Percentiles rank a stretch among this genome's conserved stretches.
phyloP scores from a whole-genome alignment of 2,113 vertebrate genomes.

The Oceanites oceanicus region DNA sequence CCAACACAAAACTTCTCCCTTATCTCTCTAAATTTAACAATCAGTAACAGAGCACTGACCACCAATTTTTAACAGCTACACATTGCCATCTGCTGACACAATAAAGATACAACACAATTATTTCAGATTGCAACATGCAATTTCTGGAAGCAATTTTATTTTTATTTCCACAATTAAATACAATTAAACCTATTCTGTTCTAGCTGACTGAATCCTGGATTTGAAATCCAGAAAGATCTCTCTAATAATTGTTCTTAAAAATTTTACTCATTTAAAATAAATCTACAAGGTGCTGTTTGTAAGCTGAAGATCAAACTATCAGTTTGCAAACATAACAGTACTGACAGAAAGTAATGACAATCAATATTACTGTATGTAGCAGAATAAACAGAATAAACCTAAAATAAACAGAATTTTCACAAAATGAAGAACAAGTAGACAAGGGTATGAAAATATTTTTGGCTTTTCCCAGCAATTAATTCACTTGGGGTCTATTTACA shows the following conservation, averaged over 20 bases:
- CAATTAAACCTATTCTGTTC: neutral
- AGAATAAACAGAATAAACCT: no score
- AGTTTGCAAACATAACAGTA: neutral
- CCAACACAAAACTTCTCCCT: neutral
- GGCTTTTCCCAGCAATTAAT: neutral
- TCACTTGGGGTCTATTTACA: neutral
- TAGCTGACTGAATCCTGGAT: neutral
- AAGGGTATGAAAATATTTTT: neutral
- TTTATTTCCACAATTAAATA: neutral
- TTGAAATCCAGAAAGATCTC: neutral
- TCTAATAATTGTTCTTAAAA: neutral
- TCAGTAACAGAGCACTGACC: neutral
- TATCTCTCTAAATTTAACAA: neutral
- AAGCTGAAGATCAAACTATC: neutral
- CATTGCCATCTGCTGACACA: slow-evolving; percentile 39
- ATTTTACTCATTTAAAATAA: neutral
- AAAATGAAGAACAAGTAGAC: neutral
- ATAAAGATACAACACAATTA: neutral
- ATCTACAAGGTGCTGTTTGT: neutral
- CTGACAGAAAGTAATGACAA: neutral
- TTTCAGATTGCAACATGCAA: neutral
- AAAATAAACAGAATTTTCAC: neutral
- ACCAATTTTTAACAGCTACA: neutral
- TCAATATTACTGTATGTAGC: neutral
- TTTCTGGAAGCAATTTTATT: neutral